These are phyloP conservation scores for Rhynchotus rufescens DNA, from an alignment of 2,797 vertebrate species.

Conservation along the genomic window DNA sequence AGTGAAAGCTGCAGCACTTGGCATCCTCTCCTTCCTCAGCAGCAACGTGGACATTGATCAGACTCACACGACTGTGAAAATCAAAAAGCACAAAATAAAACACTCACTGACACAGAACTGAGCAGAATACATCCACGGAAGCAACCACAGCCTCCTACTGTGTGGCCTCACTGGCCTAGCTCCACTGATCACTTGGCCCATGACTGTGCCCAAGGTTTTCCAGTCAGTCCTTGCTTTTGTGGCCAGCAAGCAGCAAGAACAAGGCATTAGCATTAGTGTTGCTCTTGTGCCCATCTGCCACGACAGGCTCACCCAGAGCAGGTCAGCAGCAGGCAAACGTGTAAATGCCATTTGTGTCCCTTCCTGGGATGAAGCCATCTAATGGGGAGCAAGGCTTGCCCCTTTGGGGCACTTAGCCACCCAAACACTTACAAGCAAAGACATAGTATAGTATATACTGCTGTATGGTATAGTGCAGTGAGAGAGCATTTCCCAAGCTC, in stretches of 20 bases:
- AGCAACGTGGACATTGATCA: neutral
- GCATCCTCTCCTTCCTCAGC: neutral
- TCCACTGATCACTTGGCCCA: neutral
- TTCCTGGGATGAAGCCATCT: neutral
- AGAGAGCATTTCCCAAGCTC: neutral
- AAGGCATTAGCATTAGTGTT: neutral
- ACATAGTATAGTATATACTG: too few species aligned
- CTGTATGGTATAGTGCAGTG: neutral
- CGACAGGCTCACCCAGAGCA: neutral
- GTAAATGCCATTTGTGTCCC: neutral
- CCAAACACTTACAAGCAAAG: neutral
- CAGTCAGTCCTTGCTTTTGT: neutral
- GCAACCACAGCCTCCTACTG: accelerated
- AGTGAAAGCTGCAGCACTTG: neutral
- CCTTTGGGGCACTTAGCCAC: neutral
- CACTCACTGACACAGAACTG: neutral
- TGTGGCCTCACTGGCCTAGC: neutral
- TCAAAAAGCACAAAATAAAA: neutral
- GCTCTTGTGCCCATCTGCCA: neutral
- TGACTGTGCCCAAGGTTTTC: neutral
- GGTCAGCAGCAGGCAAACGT: neutral
- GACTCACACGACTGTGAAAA: neutral
- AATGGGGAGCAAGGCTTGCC: neutral
- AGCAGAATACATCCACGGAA: neutral
- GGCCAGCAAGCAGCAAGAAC: neutral